Evolutionary conservation across 2,888 invertebrate species (phyloP).

Genomic region (Quadriops clusia): DNA sequence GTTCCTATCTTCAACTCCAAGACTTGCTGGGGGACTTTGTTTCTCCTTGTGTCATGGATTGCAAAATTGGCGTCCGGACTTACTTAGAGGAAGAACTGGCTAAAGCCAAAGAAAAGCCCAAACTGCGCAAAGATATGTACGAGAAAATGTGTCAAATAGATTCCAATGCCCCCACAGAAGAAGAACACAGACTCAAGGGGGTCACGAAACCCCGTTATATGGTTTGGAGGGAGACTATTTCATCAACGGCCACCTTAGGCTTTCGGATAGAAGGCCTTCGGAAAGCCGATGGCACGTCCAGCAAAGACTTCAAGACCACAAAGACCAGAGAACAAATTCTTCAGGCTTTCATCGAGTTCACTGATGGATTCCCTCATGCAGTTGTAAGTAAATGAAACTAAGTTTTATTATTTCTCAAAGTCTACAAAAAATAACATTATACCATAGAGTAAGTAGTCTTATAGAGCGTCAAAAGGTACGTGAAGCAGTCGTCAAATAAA

Average conservation of each 20-base stretch:
- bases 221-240: slow-evolving; percentile 94
- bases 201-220: slow-evolving; percentile 91
- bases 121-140: slow-evolving; percentile 90
- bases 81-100: slow-evolving; percentile 91
- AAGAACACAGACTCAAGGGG: slow-evolving; percentile 80
- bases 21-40: slow-evolving; percentile 85
- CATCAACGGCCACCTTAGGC: slow-evolving; percentile 91
- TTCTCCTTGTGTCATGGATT: slow-evolving; percentile 93
- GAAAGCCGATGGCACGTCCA: slow-evolving; percentile 79
- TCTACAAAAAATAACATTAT: background rate
- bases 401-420: background rate
- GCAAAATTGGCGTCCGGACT: slow-evolving; percentile 89
- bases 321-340: slow-evolving; percentile 73
- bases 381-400: slow-evolving; percentile 49
- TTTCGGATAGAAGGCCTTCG: slow-evolving; percentile 94
- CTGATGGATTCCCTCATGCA: slow-evolving; percentile 64
- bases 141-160: slow-evolving; percentile 96
- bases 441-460: slow-evolving; percentile 1
- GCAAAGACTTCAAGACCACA: slow-evolving; percentile 92
- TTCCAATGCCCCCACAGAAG: slow-evolving; percentile 74
- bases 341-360: slow-evolving; percentile 70
- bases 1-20: slow-evolving; percentile 82
- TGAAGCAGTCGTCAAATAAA: no score
- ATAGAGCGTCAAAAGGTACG: no score
- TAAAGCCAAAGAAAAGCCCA: slow-evolving; percentile 90